Percentiles rank a stretch among this genome's conserved stretches.
Conservation (phyloP, 2,888 invertebrate species). For the Arctia plantaginis region DNA sequence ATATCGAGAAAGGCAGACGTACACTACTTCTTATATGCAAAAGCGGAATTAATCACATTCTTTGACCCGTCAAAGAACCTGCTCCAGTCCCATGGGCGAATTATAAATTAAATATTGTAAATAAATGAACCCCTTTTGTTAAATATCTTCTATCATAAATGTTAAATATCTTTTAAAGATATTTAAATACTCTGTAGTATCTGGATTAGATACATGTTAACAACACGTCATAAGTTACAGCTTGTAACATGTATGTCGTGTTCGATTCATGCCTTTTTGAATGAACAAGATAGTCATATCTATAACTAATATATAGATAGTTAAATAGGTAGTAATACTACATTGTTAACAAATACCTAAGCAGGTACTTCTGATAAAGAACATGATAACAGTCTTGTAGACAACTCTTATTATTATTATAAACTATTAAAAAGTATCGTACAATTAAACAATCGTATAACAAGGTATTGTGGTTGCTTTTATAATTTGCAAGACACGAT, state of each 20-base stretch:
- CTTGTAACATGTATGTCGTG: not conserved
- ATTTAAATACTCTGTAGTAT: not conserved
- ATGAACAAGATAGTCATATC: constrained; percentile 35
- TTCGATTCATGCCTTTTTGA: constrained; percentile 16
- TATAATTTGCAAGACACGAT: not conserved
- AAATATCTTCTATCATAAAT: too few relatives aligned
- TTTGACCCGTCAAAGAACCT: too few relatives aligned
- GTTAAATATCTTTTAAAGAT: too few relatives aligned
- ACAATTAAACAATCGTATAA: not conserved
- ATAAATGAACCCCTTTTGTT: too few relatives aligned
- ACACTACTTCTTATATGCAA: too few relatives aligned
- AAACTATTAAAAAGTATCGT: constrained; percentile 8
- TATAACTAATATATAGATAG: constrained; percentile 23
- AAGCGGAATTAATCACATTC: too few relatives aligned
- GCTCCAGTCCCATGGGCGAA: too few relatives aligned
- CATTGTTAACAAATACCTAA: constrained; percentile 26
- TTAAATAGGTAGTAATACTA: constrained; percentile 26
- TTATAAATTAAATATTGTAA: too few relatives aligned
- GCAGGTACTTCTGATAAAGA: constrained; percentile 25
- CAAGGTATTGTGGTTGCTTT: not conserved
- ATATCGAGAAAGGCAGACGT: too few relatives aligned
- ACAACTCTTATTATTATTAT: constrained; percentile 30
- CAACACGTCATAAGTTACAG: not conserved
- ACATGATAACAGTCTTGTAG: constrained; percentile 35
- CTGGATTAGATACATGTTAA: not conserved